Conservation (phyloP, 2,113 vertebrate genomes). For the Pampusana beccarii region DNA sequence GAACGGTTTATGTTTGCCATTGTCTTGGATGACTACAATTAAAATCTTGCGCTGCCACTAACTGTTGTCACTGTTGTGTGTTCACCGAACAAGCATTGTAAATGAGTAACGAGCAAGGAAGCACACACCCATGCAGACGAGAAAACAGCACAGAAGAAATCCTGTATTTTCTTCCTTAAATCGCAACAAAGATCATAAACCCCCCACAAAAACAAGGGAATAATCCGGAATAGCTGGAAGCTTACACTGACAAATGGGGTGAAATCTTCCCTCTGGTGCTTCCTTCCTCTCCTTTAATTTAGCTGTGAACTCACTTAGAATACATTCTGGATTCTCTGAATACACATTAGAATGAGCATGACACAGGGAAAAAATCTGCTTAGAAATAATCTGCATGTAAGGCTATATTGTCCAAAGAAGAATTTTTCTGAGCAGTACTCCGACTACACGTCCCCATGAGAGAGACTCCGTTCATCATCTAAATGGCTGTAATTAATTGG, state of each 20-base stretch:
- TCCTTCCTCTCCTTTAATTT: neutral
- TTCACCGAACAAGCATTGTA: neutral
- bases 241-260: neutral
- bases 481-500: constrained; percentile 68
- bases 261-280: neutral
- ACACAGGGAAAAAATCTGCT: neutral
- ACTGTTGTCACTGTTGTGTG: neutral
- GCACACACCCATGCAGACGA: neutral
- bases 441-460: neutral
- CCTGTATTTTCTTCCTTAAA: neutral
- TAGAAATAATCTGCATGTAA: neutral
- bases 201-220: neutral
- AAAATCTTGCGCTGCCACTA: neutral
- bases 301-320: neutral
- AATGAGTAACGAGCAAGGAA: neutral
- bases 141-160: neutral
- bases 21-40: neutral
- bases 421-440: neutral
- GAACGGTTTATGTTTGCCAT: neutral
- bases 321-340: neutral
- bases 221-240: neutral
- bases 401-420: neutral
- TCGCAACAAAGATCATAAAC: neutral
- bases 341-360: neutral
- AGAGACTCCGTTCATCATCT: constrained; percentile 30